Evolutionary conservation across 1,140 invertebrate genomes (phyloP), one percentile per base, ranked within the genome.

Genomic region (Drosophila pandora): DNA sequence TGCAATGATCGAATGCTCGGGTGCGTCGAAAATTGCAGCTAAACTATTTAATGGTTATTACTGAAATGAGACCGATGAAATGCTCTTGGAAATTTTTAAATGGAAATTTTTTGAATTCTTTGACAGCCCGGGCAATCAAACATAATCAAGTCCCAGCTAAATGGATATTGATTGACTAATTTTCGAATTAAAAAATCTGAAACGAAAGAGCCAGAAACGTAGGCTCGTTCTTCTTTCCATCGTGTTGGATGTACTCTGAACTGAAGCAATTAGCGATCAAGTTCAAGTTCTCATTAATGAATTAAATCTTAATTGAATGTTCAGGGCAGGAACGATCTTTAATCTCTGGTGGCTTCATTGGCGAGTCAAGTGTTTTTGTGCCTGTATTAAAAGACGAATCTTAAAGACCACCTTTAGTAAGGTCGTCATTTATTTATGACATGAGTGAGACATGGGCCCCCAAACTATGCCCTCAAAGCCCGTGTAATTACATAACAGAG

Each of bases 401-500:
- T 47, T 63, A 41, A 63, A 73, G 50, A 52, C 41, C 39, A 37
- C 43, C 60, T 64, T 58, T 48, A 52, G 76, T 76, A 76, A 79
- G 82, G 72, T 76, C 80, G 82, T 65, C 80, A 73, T 84, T 84
- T 84, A 84, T 84, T 84, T 84, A 80, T 84, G 80, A 76, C 80
- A 79, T 76, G 80, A 79, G 79, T 47, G 80, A 79, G 79, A 43
- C 78, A 60, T 79, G 58, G 37, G 64, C 79, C 79, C 79, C 56
- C 30, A 65, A 81, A 81, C 78, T 49, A 68, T 71, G 79, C 41
- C 71, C 65, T 37, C 49, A 79, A 83, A 71, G 68, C 69, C 72
- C 76, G 79, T 55, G 80, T 84, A 84, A 84, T 84, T 84, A 84
- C 84, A 84, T 84, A 84, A 84, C 28, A 48, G 71, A 13, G 49